These are phyloP conservation scores for Bombus soroeensis DNA, from an alignment of 1,140 invertebrate genomes.

Conservation along the genomic window DNA sequence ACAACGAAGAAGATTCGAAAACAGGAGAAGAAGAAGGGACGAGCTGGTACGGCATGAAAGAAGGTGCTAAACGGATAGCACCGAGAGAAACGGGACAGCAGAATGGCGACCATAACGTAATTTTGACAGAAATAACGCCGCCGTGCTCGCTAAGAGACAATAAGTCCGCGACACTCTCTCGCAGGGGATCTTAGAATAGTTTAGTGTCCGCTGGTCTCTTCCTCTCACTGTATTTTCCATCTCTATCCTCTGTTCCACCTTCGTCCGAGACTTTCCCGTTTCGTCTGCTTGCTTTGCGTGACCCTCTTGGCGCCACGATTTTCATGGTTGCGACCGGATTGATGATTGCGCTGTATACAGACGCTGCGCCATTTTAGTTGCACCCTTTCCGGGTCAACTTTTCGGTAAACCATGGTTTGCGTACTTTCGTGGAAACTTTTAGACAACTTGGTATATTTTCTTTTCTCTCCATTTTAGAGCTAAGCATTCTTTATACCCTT, in stretches of 20 bases:
- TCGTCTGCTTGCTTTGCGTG: slow-evolving; percentile 38
- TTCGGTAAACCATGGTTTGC: background rate
- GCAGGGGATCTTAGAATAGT: slow-evolving; percentile 74
- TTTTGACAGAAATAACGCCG: slow-evolving; percentile 81
- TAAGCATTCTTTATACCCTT: too few species aligned
- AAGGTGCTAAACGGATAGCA: slow-evolving; percentile 68
- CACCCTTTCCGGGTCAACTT: background rate
- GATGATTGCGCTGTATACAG: background rate
- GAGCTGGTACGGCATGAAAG: background rate
- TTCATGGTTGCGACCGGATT: slow-evolving; percentile 37
- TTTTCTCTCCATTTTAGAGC: too few species aligned
- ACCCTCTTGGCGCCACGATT: slow-evolving; percentile 57
- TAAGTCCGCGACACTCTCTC: slow-evolving; percentile 74
- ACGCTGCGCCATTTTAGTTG: background rate
- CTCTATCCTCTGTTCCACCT: slow-evolving; percentile 29
- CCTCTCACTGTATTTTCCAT: slow-evolving; percentile 26
- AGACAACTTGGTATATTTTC: background rate
- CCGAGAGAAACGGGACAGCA: slow-evolving; percentile 52
- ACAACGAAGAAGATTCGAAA: slow-evolving; percentile 10
- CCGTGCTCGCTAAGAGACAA: slow-evolving; percentile 73
- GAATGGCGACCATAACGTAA: slow-evolving; percentile 75
- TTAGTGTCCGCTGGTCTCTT: slow-evolving; percentile 47
- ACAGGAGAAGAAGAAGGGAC: background rate
- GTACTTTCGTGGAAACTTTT: background rate
- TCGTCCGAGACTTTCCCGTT: slow-evolving; percentile 37